These are phyloP conservation scores for Eulemur mongoz DNA, from an alignment of 2,797 vertebrate species.

Conservation along the genomic window DNA sequence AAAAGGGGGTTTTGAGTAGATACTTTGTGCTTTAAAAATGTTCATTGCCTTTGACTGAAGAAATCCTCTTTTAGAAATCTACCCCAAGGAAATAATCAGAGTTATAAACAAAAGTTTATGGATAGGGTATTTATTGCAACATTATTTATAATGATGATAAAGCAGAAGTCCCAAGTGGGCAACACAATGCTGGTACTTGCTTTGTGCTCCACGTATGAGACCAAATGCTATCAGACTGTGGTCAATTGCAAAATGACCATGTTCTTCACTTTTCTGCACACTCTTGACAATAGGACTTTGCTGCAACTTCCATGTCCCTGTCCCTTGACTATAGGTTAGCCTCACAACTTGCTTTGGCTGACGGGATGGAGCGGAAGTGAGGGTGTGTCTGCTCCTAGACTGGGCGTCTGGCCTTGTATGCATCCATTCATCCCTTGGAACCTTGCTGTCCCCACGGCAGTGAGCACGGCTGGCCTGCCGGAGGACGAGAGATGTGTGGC, in stretches of 20 bases:
- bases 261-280: not conserved
- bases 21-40: not conserved
- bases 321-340: not conserved
- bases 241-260: not conserved
- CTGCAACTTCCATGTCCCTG: not conserved
- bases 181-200: not conserved
- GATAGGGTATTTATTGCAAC: not conserved
- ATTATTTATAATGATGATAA: not conserved
- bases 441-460: not conserved
- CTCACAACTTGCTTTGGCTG: not conserved
- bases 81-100: not conserved
- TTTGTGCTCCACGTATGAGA: accelerated
- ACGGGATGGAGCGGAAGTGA: not conserved
- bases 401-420: too few relatives aligned
- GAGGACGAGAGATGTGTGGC: not conserved
- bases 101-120: not conserved
- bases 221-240: not conserved
- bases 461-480: not conserved
- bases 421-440: not conserved
- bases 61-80: not conserved
- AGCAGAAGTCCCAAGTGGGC: not conserved
- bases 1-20: not conserved
- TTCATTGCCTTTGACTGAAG: not conserved
- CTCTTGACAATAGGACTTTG: accelerated
- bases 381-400: not conserved